These are phyloP conservation scores for Coryphaenoides rupestris DNA, from an alignment of 2,113 vertebrate species.

Conservation along the genomic window DNA sequence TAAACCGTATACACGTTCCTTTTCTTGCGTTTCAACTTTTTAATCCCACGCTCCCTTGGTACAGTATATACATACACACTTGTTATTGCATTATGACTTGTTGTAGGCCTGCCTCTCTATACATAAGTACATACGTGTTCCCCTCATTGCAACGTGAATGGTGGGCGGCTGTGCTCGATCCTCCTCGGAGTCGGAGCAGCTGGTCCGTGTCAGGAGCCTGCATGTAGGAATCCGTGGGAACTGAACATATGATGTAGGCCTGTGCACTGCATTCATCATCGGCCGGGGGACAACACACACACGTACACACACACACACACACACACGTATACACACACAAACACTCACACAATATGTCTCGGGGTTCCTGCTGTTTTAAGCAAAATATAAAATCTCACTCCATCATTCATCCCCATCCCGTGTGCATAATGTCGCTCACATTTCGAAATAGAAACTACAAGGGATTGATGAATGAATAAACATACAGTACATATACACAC, in stretches of 20 bases:
- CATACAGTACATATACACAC: no score
- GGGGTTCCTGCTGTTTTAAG: conserved; percentile 39
- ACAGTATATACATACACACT: no score
- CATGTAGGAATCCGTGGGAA: conserved; percentile 63
- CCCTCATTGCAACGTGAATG: conserved; percentile 10
- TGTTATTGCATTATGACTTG: neutral
- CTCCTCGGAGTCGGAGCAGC: no score
- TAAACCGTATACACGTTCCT: conserved; percentile 44
- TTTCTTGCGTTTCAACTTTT: conserved; percentile 41
- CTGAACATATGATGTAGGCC: conserved; percentile 56
- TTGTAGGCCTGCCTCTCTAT: no score
- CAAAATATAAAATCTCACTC: conserved; percentile 44
- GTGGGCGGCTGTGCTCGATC: conserved; percentile 41
- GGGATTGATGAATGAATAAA: conserved; percentile 29
- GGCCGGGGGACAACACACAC: neutral
- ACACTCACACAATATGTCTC: conserved; percentile 25
- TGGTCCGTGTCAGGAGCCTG: conserved; percentile 57
- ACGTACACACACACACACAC: no score
- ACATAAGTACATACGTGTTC: conserved; percentile 2
- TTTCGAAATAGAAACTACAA: conserved; percentile 12
- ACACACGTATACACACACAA: no score
- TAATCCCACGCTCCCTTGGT: conserved; percentile 12
- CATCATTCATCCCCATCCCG: conserved; percentile 33
- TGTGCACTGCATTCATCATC: conserved; percentile 32
- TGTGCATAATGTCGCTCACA: conserved; percentile 41